Conservation (phyloP, 1,140 invertebrate species). For the Plectrocnemia conspersa region DNA sequence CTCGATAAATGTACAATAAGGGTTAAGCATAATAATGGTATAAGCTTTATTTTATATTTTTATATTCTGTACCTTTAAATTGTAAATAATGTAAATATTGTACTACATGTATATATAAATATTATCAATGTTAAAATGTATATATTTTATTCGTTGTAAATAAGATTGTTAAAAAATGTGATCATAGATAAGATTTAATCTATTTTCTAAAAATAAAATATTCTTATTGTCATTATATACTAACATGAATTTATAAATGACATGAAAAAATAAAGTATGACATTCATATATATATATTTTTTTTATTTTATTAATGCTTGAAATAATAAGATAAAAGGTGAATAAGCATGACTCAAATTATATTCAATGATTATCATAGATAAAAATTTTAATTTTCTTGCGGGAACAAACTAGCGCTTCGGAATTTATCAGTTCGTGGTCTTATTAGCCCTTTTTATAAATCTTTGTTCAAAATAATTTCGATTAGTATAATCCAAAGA, state of each 20-base stretch:
- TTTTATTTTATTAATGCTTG: constrained; percentile 11
- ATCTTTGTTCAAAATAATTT: too few relatives aligned
- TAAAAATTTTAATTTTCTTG: too few relatives aligned
- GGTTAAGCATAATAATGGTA: constrained; percentile 5
- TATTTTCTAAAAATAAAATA: too few relatives aligned
- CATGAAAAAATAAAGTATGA: constrained; percentile 5
- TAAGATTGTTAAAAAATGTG: constrained; percentile 25
- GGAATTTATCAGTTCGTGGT: too few relatives aligned
- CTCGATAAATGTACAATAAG: constrained; percentile 12
- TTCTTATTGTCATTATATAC: constrained; percentile 9
- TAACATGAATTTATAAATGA: constrained; percentile 18
- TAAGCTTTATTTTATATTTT: constrained; percentile 34
- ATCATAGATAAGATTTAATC: constrained; percentile 20
- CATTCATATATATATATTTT: background rate
- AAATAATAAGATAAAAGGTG: too few relatives aligned
- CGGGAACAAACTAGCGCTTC: too few relatives aligned
- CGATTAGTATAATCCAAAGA: too few relatives aligned
- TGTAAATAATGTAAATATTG: constrained; percentile 21
- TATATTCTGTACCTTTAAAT: constrained; percentile 23
- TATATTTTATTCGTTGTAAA: constrained; percentile 9
- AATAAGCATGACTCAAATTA: too few relatives aligned
- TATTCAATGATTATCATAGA: too few relatives aligned
- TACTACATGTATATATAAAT: constrained; percentile 17
- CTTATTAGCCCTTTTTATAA: too few relatives aligned
- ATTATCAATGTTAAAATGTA: constrained; percentile 12